Percentiles rank a stretch among this genome's conserved stretches.
Conservation (phyloP, 2,888 invertebrate genomes). For the Oeneis ivallda region DNA sequence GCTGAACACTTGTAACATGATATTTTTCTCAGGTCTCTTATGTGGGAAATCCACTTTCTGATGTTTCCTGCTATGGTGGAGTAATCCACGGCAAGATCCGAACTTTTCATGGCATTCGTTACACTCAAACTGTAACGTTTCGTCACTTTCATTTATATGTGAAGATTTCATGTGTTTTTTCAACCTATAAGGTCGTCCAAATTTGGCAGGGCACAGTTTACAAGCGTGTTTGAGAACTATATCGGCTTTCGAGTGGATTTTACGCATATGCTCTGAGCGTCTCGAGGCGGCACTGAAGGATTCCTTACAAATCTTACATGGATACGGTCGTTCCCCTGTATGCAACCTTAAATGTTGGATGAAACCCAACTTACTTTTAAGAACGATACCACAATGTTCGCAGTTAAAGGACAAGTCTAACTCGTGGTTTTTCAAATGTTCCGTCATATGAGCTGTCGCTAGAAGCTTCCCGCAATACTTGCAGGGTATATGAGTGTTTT, state of each 20-base stretch:
- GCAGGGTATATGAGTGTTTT: conserved; percentile 66
- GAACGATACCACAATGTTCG: conserved; percentile 54
- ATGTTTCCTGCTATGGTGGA: conserved; percentile 61
- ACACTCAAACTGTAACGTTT: conserved; percentile 52
- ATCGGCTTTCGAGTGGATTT: conserved; percentile 50
- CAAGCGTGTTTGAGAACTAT: conserved; percentile 57
- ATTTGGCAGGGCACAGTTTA: conserved; percentile 60
- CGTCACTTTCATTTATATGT: conserved; percentile 47
- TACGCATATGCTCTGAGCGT: conserved; percentile 64
- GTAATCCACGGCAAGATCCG: conserved; percentile 55
- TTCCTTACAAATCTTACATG: conserved; percentile 61
- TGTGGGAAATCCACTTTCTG: conserved; percentile 39
- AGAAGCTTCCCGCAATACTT: conserved; percentile 63
- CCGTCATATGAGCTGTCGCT: conserved; percentile 67
- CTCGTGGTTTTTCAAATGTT: conserved; percentile 62
- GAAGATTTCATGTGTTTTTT: conserved; percentile 56
- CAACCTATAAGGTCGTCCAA: conserved; percentile 57
- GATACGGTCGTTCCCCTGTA: conserved; percentile 67
- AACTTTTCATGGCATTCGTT: conserved; percentile 58
- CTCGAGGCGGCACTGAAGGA: conserved; percentile 67
- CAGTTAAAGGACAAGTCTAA: conserved; percentile 50
- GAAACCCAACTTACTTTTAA: conserved; percentile 63
- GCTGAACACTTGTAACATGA: conserved; percentile 28
- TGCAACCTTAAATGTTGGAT: conserved; percentile 67
- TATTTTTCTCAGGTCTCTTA: conserved; percentile 20